Base-by-base conservation (phyloP, 2,113 vertebrate species). In the Phalacrocorax pelagicus region DNA sequence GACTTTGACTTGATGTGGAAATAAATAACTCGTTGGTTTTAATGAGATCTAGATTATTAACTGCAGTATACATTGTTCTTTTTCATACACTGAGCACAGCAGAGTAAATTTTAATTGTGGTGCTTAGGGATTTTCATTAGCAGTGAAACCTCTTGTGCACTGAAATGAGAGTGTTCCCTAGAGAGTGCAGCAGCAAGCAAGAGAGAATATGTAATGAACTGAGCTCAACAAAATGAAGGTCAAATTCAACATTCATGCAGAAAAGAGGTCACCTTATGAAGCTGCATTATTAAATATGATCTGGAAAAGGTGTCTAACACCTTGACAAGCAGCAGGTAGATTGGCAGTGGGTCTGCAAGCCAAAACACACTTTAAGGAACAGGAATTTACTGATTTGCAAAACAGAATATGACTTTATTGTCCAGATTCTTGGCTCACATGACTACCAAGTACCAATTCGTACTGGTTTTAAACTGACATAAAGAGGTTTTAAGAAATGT, bases 101-200 rank as follows among this genome's bases (percentile, higher is more conserved):
- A 81, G 61, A 96, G 52, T 49, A 81, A 78, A 94, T 96, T 95
- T 94, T 92, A 95, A 92, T 92, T 96, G 90, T 72, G 75, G 78
- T 66, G 46, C 47, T 95, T 66, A 82, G 80, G 87, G 91, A 94
- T 96, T 90, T 96, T 94, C 89, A 95, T 88, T 89, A 95, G 54
- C 86, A 92, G 54, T 57, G 69, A 90, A 97, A 80, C 71, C 84
- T 69, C 70, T 42, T 80, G 73, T 74, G 92, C 18, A 1, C 49
- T 85, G 80, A 95, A 94, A 63, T 51, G 32, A 93, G 49, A 71
- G 65, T 67, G 69, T 42, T 94, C 97, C 89, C 94, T 65, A 63
- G 81, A 96, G 93, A 91, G 77, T 4, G n/a, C 44, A 81, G 65
- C 70, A 74, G 54, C 72, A 84, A 85, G 79, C 46, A 65, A 87